Conservation (phyloP, 2,888 invertebrate species). For the Galerucella nymphaeae region DNA sequence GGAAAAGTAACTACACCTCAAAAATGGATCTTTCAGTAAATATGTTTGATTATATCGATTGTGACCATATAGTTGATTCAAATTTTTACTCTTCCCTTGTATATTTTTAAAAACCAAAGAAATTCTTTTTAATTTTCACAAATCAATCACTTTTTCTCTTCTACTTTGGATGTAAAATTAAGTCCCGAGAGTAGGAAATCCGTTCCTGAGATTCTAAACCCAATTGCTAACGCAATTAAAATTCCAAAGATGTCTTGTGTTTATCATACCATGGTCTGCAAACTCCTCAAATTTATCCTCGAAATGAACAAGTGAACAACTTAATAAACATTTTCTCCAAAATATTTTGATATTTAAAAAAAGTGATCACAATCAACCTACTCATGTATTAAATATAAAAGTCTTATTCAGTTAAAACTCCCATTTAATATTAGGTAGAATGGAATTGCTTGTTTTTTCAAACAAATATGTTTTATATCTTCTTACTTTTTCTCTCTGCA, state of each 20-base stretch:
- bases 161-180: background rate
- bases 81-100: too few relatives aligned
- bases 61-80: too few relatives aligned
- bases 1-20: too few relatives aligned
- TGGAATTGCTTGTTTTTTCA: too few relatives aligned
- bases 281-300: constrained; percentile 42
- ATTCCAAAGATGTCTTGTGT: constrained; percentile 48
- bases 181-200: constrained; percentile 12
- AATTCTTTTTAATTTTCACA: too few relatives aligned
- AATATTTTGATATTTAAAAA: constrained; percentile 27
- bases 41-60: too few relatives aligned
- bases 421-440: too few relatives aligned
- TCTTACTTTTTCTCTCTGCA: too few relatives aligned
- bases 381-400: background rate
- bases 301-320: constrained; percentile 39
- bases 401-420: too few relatives aligned
- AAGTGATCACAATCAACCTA: background rate
- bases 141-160: background rate
- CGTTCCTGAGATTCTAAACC: constrained; percentile 34
- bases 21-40: too few relatives aligned
- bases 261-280: constrained; percentile 43
- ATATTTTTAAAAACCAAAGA: too few relatives aligned
- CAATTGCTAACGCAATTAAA: constrained; percentile 43
- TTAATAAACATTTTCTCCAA: constrained; percentile 42
- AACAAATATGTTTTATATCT: too few relatives aligned